Percentiles rank a stretch among this genome's conserved stretches.
Conservation (phyloP, 2,888 invertebrate genomes). For the Zaprionus bogoriensis region DNA sequence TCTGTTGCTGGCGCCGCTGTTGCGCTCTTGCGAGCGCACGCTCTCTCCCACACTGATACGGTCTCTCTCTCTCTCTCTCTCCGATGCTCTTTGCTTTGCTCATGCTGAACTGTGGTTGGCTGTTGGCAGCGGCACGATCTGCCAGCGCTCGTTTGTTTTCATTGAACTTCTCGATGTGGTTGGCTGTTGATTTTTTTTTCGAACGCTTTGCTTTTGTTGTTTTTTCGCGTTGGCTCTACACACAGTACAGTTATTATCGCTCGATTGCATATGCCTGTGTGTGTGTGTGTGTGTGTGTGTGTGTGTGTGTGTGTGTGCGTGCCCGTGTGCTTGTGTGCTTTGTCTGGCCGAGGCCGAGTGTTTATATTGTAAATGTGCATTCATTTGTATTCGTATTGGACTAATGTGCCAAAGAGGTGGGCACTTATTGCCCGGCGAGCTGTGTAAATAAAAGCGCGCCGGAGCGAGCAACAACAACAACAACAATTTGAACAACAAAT, state of each 20-base stretch:
- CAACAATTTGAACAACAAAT: slow-evolving; percentile 41
- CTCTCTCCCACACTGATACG: not conserved
- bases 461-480: slow-evolving; percentile 17
- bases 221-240: slow-evolving; percentile 57
- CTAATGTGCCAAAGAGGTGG: slow-evolving; percentile 74
- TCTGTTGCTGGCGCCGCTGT: slow-evolving; percentile 25
- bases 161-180: slow-evolving; percentile 74
- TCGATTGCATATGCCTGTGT: slow-evolving; percentile 48
- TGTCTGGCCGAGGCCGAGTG: slow-evolving; percentile 32
- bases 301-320: slow-evolving; percentile 13
- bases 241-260: slow-evolving; percentile 75
- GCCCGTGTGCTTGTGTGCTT: slow-evolving; percentile 1
- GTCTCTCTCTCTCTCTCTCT: slow-evolving; percentile 20
- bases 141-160: slow-evolving; percentile 67
- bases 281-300: slow-evolving; percentile 16
- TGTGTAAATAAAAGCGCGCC: slow-evolving; percentile 67
- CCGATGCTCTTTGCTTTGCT: slow-evolving; percentile 37
- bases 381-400: slow-evolving; percentile 72
- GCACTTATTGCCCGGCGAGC: slow-evolving; percentile 66
- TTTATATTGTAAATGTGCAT: slow-evolving; percentile 72
- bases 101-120: slow-evolving; percentile 70
- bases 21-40: not conserved
- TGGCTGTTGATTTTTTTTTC: slow-evolving; percentile 65
- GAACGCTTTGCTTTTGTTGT: too few species aligned
- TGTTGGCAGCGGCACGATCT: slow-evolving; percentile 66